Base-by-base conservation (phyloP, 2,797 vertebrate genomes). In the Hyperoplus immaculatus region DNA sequence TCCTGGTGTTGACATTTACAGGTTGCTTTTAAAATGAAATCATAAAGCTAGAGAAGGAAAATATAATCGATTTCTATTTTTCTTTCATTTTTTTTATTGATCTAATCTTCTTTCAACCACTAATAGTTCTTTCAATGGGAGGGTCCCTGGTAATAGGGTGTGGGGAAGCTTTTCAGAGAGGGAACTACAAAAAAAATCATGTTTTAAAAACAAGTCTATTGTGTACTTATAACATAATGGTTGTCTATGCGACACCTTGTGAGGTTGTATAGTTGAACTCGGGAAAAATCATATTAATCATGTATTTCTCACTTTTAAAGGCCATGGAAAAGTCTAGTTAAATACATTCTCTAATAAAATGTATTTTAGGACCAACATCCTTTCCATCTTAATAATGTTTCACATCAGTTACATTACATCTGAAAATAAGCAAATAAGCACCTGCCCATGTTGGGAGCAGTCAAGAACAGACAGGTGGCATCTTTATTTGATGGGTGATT, bases 21-120 rank as follows among this genome's bases (percentile, higher is more conserved):
- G 47, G 53, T 63, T 15, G 5, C 55, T 55, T 68, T 72, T n/a
- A 70, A 63, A 72, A 64, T 53, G n/a, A 72, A 74, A 61, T 59
- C 56, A 66, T 36, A 5, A 15, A 1, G 10, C 41, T 36, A 51
- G 1, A n/a, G 50, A 55, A 55, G 14, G 46, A 66, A 66, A 73
- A 29, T 16, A 50, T n/a, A 6, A 21, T 58, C 1, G 4, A 71
- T 42, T 39, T 9, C 18, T 21, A 21, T 51, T 42, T 9, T 0
- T 15, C n/a, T 3, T 39, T 3, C 3, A 54, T n/a, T 21, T 21
- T 29, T n/a, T 29, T 12, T 21, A 3, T 56, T 42, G 14, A 38
- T 13, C 46, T 67, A 1, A 55, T 73, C 9, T 45, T 43, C n/a
- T 55, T 61, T 72, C 14, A 16, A 9, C 1, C 10, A 57, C 58